Evolutionary conservation across 2,113 vertebrate genomes (phyloP), one percentile per base, ranked within the genome.

Genomic region (Larimichthys crocea): DNA sequence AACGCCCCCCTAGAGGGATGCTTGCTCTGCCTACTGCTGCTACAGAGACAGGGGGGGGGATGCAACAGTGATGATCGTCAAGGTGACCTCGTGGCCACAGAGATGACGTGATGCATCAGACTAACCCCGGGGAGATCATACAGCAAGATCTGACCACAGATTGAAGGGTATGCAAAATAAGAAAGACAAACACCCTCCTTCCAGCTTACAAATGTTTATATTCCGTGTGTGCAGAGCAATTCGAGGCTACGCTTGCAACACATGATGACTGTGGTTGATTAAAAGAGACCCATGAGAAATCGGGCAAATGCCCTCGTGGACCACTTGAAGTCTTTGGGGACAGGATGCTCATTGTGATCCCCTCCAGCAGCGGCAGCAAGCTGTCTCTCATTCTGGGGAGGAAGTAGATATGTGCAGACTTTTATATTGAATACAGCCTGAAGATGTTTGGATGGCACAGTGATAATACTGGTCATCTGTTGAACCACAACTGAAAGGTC

Each of bases 361-460:
- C 88, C 87, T 69, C 65, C 75, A 87, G 86, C 76, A 74, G 74
- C 59, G 62, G 79, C 52, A 88, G 86, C 78, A 84, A 91, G 76
- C 89, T 93, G 90, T 88, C 90, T 68, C 88, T 86, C 84, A 60
- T 79, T 66, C 78, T 77, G 83, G 66, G 74, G 26, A 78, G 60
- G 68, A 65, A 78, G 87, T 11, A 75, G 76, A 91, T 88, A 87
- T 78, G 83, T 57, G 70, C 71, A 85, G 89, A 91, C 85, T 88
- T 85, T 92, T 89, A 93, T 91, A 89, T 84, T 94, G 92, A 93
- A 86, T 74, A 63, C 74, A 80, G 89, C 92, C 92, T 73, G 48
- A 76, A 91, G 91, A 93, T 89, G 86, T 93, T 88, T 88, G 76
- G 82, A 87, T 73, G 88, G 80, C 76, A 44, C 29, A 60, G 52